Base-by-base conservation (phyloP, 2,797 vertebrate species). In the Numenius phaeopus region DNA sequence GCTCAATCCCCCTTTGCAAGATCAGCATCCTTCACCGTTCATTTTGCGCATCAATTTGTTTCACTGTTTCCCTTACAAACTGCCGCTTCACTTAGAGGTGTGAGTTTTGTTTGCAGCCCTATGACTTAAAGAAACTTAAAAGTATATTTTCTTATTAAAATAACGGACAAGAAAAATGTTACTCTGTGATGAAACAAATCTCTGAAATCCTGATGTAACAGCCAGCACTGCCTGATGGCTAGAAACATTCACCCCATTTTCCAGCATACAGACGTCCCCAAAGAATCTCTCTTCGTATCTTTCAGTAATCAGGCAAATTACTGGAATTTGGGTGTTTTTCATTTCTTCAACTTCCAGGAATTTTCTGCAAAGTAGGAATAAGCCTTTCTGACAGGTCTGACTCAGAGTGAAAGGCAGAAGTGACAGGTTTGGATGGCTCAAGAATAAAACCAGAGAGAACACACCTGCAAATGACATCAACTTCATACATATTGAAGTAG, bases 371-470 rank as follows among this genome's bases (percentile, higher is more conserved):
- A 84, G n/a, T 19, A 75, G 22, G 32, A 83, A 77, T 8, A 77
- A 76, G 37, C 23, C 67, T 54, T 79, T 88, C 54, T 76, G 85
- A 83, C 83, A 86, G 79, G n/a, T 86, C 72, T 58, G 72, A 83
- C 57, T 82, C 29, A 15, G 40, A 67, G 15, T 42, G 64, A 96
- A 67, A 84, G 58, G 58, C 50, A 92, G 77, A 71, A 75, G 65
- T 70, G 83, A 82, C 62, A 78, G 39, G 42, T 82, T 76, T 84
- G 54, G 61, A 85, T 5, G 5, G 50, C 42, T 81, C 65, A 84
- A 79, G 85, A 95, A 86, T 81, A 84, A 88, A 92, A 87, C 11
- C 62, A 79, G 58, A 57, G 47, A 83, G 58, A 91, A 58, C 34
- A 61, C 49, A 75, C 49, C 84, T 59, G 34, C 62, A 61, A 50